Evolutionary conservation across 1,140 invertebrate genomes (phyloP).

Genomic region (Oscheius sp.): DNA sequence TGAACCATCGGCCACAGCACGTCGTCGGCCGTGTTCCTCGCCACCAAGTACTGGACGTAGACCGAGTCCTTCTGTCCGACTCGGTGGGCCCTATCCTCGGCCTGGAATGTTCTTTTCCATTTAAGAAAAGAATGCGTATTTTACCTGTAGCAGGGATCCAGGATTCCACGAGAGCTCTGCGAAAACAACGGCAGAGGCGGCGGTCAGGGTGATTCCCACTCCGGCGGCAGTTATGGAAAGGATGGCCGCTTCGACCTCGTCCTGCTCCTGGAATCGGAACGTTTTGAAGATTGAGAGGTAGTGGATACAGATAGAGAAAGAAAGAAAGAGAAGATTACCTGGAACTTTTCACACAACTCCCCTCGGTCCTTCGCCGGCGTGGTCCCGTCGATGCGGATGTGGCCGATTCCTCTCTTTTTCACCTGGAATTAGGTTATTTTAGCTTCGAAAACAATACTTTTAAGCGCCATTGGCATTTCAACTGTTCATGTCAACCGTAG

Average conservation of each 20-base stretch:
- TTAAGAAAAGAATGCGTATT: no score
- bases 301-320: no score
- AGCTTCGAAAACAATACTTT: no score
- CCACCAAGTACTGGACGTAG: constrained; percentile 75
- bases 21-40: constrained; percentile 83
- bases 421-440: no score
- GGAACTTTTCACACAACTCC: constrained; percentile 76
- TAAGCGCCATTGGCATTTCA: no score
- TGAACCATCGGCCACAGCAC: constrained; percentile 70
- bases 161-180: constrained; percentile 98
- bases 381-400: constrained; percentile 82
- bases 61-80: constrained; percentile 82
- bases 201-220: constrained; percentile 80
- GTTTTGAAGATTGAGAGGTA: constrained; percentile 43
- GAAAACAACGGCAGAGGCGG: constrained; percentile 85
- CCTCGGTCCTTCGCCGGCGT: constrained; percentile 70
- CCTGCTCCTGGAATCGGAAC: no score
- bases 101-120: constrained; percentile 66
- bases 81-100: constrained; percentile 88
- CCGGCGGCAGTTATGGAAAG: constrained; percentile 89
- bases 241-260: constrained; percentile 76
- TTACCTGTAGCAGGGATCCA: constrained; percentile 64
- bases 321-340: constrained; percentile 62
- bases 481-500: no score
- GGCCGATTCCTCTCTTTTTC: constrained; percentile 51